Percentiles rank a stretch among this genome's conserved stretches.
phyloP scores from a whole-genome alignment of 2,888 invertebrate species.

The Netelia inedita region DNA sequence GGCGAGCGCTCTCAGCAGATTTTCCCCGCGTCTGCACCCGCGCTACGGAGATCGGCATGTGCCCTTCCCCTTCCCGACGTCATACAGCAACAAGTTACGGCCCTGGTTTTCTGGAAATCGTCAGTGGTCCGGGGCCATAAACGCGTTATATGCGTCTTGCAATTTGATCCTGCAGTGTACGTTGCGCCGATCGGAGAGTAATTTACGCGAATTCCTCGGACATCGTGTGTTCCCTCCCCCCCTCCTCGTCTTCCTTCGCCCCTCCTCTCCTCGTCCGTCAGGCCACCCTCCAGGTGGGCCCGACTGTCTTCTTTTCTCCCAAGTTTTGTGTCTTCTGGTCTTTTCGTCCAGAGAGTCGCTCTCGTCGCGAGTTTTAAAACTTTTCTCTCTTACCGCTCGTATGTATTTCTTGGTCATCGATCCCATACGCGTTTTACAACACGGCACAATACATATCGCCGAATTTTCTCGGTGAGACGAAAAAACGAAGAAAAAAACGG shows the following conservation, averaged over 20 bases:
- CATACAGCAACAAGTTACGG: constrained; percentile 68
- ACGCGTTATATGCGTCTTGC: constrained; percentile 83
- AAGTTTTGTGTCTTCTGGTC: constrained; percentile 44
- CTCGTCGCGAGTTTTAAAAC: background rate
- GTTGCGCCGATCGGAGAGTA: constrained; percentile 78
- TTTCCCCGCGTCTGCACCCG: background rate
- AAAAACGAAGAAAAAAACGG: background rate
- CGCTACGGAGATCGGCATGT: background rate
- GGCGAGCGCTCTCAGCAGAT: background rate
- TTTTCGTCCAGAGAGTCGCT: background rate
- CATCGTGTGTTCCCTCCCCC: constrained; percentile 70
- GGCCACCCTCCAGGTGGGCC: constrained; percentile 73
- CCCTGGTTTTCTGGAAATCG: constrained; percentile 83
- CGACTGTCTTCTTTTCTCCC: constrained; percentile 15
- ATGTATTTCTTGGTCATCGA: constrained; percentile 32
- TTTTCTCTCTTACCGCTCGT: constrained; percentile 5
- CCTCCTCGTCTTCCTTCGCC: background rate
- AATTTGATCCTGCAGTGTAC: constrained; percentile 81
- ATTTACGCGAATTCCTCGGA: constrained; percentile 81
- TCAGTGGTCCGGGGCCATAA: constrained; percentile 82
- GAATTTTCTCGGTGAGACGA: background rate
- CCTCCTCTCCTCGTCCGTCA: background rate
- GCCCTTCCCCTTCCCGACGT: constrained; percentile 19
- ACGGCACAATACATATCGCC: constrained; percentile 13
- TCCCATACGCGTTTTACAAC: constrained; percentile 18